A percentile compares a stretch with the other conserved stretches of the same genome.
Evolutionary conservation across 23 tunicate species (phyloP).

Genomic region (Phallusia fumigata): DNA sequence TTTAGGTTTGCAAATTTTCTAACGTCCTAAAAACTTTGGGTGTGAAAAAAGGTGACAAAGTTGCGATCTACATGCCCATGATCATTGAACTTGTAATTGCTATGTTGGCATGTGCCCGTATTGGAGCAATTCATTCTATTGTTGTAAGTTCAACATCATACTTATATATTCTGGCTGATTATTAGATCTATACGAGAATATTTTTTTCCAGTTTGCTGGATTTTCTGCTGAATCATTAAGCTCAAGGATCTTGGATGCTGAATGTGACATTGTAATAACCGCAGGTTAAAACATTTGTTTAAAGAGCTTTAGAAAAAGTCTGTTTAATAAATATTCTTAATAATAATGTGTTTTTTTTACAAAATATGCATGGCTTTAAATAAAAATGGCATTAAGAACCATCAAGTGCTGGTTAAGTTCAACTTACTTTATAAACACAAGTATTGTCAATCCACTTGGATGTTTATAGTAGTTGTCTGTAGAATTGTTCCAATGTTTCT

Average conservation of each 20-base stretch:
- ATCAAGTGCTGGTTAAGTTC: neutral
- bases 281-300: slow-evolving; percentile 33
- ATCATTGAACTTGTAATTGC: slow-evolving; percentile 78
- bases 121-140: slow-evolving; percentile 91
- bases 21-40: slow-evolving; percentile 83
- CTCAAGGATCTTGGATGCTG: slow-evolving; percentile 83
- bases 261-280: slow-evolving; percentile 72
- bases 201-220: slow-evolving; percentile 76
- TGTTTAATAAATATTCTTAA: too few relatives aligned
- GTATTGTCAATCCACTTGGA: neutral
- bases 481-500: too few relatives aligned
- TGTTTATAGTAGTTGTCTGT: neutral
- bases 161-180: neutral
- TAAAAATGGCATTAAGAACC: neutral
- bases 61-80: slow-evolving; percentile 97
- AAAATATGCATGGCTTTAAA: neutral
- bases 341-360: neutral
- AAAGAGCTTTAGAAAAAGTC: too few relatives aligned
- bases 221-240: slow-evolving; percentile 90
- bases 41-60: slow-evolving; percentile 86
- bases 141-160: slow-evolving; percentile 73
- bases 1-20: slow-evolving; percentile 83
- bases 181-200: neutral
- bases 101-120: slow-evolving; percentile 90
- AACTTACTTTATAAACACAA: neutral